These are phyloP conservation scores for Bucorvus abyssinicus DNA, from an alignment of 2,797 vertebrate species.

Conservation along the genomic window DNA sequence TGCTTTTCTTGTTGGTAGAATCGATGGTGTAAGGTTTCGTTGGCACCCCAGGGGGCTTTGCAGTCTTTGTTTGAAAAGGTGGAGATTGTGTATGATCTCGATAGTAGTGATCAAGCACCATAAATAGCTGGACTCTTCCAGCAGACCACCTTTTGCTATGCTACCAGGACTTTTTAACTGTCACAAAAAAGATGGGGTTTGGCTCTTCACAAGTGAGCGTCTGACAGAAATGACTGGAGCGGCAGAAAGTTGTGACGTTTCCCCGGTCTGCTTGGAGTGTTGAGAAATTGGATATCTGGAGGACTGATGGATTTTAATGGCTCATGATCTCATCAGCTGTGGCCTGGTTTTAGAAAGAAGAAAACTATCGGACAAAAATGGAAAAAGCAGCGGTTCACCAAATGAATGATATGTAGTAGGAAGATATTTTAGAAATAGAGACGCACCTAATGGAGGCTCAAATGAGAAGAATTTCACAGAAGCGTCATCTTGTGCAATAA, in stretches of 20 bases:
- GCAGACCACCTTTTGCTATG: background rate
- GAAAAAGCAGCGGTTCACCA: slow-evolving; percentile 1
- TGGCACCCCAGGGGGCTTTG: background rate
- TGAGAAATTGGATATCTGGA: background rate
- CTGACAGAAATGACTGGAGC: background rate
- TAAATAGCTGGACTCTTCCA: background rate
- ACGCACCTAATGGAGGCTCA: background rate
- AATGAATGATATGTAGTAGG: slow-evolving; percentile 2
- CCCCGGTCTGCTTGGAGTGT: background rate
- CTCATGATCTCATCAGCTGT: slow-evolving; percentile 15
- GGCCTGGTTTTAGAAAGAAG: slow-evolving; percentile 9
- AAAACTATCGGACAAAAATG: slow-evolving; percentile 17
- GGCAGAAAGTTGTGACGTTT: background rate
- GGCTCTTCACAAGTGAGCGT: background rate
- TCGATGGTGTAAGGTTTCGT: background rate
- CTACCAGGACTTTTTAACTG: background rate
- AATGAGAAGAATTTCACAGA: slow-evolving; percentile 7
- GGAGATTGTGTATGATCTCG: background rate
- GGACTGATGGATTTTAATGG: slow-evolving; percentile 15
- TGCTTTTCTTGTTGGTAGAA: background rate
- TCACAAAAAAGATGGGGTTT: background rate
- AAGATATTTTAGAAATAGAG: slow-evolving; percentile 13
- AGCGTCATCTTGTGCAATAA: background rate
- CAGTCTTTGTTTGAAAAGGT: background rate
- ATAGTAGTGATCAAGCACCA: no score